These are phyloP conservation scores for Rhagoletis zephyria DNA, from an alignment of 1,140 invertebrate genomes.

Conservation along the genomic window DNA sequence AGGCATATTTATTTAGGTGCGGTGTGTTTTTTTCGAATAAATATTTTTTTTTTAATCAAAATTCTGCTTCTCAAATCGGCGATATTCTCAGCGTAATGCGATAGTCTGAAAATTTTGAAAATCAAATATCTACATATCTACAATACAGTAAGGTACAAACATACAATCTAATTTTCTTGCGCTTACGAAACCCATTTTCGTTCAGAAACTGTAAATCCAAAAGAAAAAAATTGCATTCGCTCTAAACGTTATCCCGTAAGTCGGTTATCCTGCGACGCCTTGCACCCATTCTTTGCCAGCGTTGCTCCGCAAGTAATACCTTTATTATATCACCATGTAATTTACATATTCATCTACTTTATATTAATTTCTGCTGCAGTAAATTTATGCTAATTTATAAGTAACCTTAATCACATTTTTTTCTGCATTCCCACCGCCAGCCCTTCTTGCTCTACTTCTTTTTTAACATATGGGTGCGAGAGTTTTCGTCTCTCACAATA, in stretches of 20 bases:
- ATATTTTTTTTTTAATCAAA: not conserved
- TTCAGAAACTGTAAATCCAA: not conserved
- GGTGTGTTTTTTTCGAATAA: not conserved
- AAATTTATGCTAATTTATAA: conserved; percentile 55
- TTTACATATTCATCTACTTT: conserved; percentile 50
- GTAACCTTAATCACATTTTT: conserved; percentile 52
- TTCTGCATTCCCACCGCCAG: not conserved
- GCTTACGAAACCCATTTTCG: not conserved
- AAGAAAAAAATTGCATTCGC: not conserved
- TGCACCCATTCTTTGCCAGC: conserved; percentile 28
- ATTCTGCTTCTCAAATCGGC: not conserved
- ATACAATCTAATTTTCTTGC: not conserved
- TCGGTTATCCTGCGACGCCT: conserved; percentile 35
- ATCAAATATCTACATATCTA: not conserved
- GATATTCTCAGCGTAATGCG: conserved; percentile 27
- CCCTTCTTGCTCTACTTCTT: conserved; percentile 42
- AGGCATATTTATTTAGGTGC: too few species aligned
- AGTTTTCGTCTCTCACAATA: not conserved
- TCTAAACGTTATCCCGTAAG: conserved; percentile 27
- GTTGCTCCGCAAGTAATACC: conserved; percentile 43
- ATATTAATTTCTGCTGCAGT: conserved; percentile 49
- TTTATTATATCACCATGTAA: conserved; percentile 48
- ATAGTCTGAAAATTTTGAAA: not conserved
- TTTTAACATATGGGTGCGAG: not conserved
- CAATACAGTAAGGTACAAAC: too few species aligned